Percentiles rank a stretch among this genome's conserved stretches.
Conservation (phyloP, 2,888 invertebrate genomes). For the Synergus gifuensis region DNA sequence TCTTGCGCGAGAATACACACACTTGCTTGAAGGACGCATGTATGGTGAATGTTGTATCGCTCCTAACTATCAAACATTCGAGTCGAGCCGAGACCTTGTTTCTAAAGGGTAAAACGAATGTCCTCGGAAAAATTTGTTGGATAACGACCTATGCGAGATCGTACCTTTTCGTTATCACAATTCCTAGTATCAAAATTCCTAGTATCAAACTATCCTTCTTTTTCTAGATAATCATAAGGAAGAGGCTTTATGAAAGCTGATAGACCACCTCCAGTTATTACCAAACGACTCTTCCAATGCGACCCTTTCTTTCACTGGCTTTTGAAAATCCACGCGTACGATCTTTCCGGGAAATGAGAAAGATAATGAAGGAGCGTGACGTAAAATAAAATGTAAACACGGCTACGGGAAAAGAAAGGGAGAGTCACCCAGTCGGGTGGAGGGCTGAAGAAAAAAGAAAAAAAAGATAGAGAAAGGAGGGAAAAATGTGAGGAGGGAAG, state of each 20-base stretch:
- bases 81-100: conserved; percentile 60
- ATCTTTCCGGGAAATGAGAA: conserved; percentile 61
- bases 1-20: conserved; percentile 45
- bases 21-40: conserved; percentile 46
- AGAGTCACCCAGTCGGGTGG: conserved; percentile 50
- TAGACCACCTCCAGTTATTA: too few relatives aligned
- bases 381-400: conserved; percentile 72
- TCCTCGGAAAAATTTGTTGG: conserved; percentile 71
- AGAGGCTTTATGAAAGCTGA: too few relatives aligned
- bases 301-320: too few relatives aligned
- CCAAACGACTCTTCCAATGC: too few relatives aligned
- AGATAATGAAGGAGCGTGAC: conserved; percentile 69
- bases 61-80: conserved; percentile 49
- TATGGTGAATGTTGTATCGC: conserved; percentile 24
- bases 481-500: conserved; percentile 57
- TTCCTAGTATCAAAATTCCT: too few relatives aligned
- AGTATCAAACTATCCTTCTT: too few relatives aligned
- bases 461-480: conserved; percentile 54
- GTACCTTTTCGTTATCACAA: conserved; percentile 17
- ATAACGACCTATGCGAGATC: conserved; percentile 70
- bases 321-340: not conserved
- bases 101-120: conserved; percentile 65
- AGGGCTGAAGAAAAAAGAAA: conserved; percentile 46
- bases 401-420: conserved; percentile 50
- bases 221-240: too few relatives aligned